Conservation (phyloP, 2,888 invertebrate species). For the Ochropleura leucogaster region DNA sequence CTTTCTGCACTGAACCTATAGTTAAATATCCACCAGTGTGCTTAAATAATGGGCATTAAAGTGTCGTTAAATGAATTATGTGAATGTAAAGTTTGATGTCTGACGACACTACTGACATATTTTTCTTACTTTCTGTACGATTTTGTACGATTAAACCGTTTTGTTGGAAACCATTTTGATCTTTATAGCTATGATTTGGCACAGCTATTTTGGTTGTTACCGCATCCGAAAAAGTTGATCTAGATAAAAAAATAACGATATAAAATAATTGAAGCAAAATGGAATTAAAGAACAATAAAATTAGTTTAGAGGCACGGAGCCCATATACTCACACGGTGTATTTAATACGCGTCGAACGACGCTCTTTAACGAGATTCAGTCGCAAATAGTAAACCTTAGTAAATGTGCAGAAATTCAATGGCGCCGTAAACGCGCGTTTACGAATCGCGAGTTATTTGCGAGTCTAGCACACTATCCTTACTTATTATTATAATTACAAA, state of each 20-base stretch:
- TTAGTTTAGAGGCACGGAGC: neutral
- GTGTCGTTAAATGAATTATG: neutral
- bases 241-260: conserved; percentile 38
- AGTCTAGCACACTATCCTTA: no score
- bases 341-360: no score
- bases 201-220: conserved; percentile 36
- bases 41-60: neutral
- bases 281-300: neutral
- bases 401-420: no score
- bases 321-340: no score
- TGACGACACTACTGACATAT: neutral
- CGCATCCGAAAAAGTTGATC: conserved; percentile 38
- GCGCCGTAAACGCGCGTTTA: no score
- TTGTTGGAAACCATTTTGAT: conserved; percentile 31
- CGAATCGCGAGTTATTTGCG: no score
- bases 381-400: no score
- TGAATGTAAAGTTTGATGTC: neutral
- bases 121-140: conserved; percentile 15
- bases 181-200: conserved; percentile 37
- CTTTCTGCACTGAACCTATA: neutral
- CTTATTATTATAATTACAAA: no score
- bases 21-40: neutral
- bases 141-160: conserved; percentile 10
- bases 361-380: no score
- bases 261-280: conserved; percentile 12